Evolutionary conservation across 2,888 invertebrate species (phyloP).

Genomic region (Pollenia amentaria): DNA sequence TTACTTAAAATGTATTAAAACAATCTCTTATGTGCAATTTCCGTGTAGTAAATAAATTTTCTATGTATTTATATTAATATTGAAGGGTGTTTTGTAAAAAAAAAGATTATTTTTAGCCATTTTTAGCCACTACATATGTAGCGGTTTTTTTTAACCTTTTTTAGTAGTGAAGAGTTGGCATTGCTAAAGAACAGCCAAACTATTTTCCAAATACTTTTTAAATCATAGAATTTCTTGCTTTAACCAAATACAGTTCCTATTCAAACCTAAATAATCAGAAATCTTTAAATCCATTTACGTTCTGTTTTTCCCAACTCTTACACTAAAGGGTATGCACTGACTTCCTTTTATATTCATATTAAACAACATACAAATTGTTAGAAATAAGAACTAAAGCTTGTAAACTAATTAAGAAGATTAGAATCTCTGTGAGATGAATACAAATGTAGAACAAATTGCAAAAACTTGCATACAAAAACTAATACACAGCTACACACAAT

Average conservation of each 20-base stretch:
- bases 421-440: slow-evolving; percentile 64
- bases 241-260: neutral
- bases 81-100: too few relatives aligned
- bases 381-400: slow-evolving; percentile 54
- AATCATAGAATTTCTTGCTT: too few relatives aligned
- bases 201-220: too few relatives aligned
- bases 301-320: neutral
- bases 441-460: slow-evolving; percentile 19
- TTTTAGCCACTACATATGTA: too few relatives aligned
- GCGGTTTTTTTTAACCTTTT: too few relatives aligned
- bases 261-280: neutral
- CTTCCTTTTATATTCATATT: neutral
- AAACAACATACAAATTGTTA: slow-evolving; percentile 12
- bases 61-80: too few relatives aligned
- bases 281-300: neutral
- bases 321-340: neutral
- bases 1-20: too few relatives aligned
- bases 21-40: too few relatives aligned
- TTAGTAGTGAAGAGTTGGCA: too few relatives aligned
- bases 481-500: neutral
- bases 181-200: too few relatives aligned
- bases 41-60: too few relatives aligned
- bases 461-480: slow-evolving; percentile 5
- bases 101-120: too few relatives aligned
- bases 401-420: slow-evolving; percentile 72